These are phyloP conservation scores for Brachionichthys hirsutus DNA, from an alignment of 2,113 vertebrate species.

Conservation along the genomic window DNA sequence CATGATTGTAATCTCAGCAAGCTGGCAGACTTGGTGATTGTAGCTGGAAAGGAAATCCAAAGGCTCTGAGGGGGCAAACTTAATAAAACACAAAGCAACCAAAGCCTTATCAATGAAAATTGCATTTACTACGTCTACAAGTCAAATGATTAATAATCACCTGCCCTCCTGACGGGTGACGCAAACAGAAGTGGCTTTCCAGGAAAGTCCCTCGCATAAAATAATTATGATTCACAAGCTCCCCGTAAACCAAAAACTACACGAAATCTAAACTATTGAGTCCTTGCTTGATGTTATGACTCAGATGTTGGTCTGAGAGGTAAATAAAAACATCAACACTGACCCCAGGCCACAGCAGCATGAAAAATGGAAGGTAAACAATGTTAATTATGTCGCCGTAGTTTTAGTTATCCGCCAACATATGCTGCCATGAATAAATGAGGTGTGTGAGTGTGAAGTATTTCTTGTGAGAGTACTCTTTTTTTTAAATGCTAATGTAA, in stretches of 20 bases:
- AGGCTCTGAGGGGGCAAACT: conserved; percentile 7
- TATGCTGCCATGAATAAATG: conserved; percentile 14
- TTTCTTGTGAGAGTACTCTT: too few relatives aligned
- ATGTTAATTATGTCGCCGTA: conserved; percentile 32
- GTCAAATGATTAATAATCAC: conserved; percentile 41
- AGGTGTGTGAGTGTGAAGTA: not conserved
- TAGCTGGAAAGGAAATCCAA: conserved; percentile 47
- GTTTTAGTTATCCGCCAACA: conserved; percentile 30
- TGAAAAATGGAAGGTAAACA: conserved; percentile 46
- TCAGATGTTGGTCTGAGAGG: conserved; percentile 37
- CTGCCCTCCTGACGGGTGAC: conserved; percentile 29
- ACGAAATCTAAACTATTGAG: conserved; percentile 32
- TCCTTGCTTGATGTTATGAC: conserved; percentile 35
- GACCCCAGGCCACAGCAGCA: conserved; percentile 32
- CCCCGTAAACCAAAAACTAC: conserved; percentile 28
- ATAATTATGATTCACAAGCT: conserved; percentile 25
- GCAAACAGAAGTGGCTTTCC: conserved; percentile 41
- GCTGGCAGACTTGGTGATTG: conserved; percentile 27
- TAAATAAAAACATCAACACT: conserved; percentile 58
- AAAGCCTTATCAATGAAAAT: conserved; percentile 55
- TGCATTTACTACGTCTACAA: conserved; percentile 28
- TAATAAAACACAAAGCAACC: conserved; percentile 46
- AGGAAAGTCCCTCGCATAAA: conserved; percentile 37
- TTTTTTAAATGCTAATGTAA: conserved; percentile 4
- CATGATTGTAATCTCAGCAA: conserved; percentile 32